Percentiles rank a stretch among this genome's conserved stretches.
Evolutionary conservation across 2,797 vertebrate genomes (phyloP).

Genomic region (Urocyon cinereoargenteus): DNA sequence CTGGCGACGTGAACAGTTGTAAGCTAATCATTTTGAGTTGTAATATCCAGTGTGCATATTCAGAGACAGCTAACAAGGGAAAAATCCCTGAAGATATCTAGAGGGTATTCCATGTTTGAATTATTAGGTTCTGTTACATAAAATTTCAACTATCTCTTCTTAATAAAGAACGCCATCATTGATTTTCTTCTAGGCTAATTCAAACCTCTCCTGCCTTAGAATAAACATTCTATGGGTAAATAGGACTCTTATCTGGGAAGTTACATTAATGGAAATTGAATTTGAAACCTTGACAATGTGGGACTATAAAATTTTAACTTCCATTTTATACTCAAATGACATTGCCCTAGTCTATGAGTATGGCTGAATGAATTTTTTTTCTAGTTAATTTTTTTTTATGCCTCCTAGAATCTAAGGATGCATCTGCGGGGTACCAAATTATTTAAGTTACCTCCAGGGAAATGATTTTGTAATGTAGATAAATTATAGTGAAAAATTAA

Average conservation of each 20-base stretch:
- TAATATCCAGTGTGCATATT: not conserved
- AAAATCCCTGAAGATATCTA: not conserved
- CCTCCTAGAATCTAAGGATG: not conserved
- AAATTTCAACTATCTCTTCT: not conserved
- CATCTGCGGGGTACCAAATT: not conserved
- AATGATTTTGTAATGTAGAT: not conserved
- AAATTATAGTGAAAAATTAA: slow-evolving; percentile 18
- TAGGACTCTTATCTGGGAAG: slow-evolving; percentile 46
- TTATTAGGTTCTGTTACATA: slow-evolving; percentile 25
- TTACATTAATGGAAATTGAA: slow-evolving; percentile 69
- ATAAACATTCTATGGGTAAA: slow-evolving; percentile 68
- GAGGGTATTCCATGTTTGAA: not conserved
- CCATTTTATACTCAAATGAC: slow-evolving; percentile 51
- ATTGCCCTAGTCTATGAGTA: slow-evolving; percentile 36
- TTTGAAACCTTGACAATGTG: slow-evolving; percentile 67
- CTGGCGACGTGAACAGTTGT: slow-evolving; percentile 74
- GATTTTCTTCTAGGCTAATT: slow-evolving; percentile 61
- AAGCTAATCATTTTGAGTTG: slow-evolving; percentile 72
- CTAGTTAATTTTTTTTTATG: slow-evolving; percentile 44
- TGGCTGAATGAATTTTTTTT: slow-evolving; percentile 26
- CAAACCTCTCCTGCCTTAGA: slow-evolving; percentile 38
- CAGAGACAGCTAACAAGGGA: not conserved
- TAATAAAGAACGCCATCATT: slow-evolving; percentile 26
- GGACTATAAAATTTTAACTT: slow-evolving; percentile 75
- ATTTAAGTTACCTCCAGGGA: not conserved